Conservation (phyloP, 2,888 invertebrate genomes). For the Eupithecia subumbrata region DNA sequence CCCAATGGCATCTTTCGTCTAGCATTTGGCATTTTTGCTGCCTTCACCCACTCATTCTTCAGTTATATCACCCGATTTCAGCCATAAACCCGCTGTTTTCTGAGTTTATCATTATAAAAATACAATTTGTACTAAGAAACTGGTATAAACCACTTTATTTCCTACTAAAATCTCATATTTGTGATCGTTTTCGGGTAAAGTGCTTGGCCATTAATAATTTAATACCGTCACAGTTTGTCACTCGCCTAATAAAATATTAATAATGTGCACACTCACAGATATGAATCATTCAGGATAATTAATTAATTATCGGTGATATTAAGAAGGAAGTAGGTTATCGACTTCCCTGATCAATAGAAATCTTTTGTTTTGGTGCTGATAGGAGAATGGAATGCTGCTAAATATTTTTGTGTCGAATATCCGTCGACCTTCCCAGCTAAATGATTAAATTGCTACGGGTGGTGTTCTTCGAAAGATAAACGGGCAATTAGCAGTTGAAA, state of each 20-base stretch:
- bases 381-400: neutral
- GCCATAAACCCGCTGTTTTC: neutral
- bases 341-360: neutral
- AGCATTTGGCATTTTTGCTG: neutral
- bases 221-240: slow-evolving; percentile 33
- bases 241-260: slow-evolving; percentile 32
- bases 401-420: neutral
- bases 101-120: slow-evolving; percentile 14
- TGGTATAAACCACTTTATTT: slow-evolving; percentile 12
- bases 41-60: neutral
- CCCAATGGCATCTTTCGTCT: no score
- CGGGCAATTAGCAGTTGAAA: neutral
- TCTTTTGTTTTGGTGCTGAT: neutral
- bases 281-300: neutral
- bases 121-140: neutral
- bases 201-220: slow-evolving; percentile 22
- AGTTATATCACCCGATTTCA: neutral
- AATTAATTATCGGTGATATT: neutral
- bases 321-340: neutral
- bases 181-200: slow-evolving; percentile 20
- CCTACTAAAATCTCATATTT: slow-evolving; percentile 13
- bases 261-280: slow-evolving; percentile 1
- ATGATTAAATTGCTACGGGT: neutral
- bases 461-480: neutral
- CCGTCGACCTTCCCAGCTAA: neutral